Conservation (phyloP, 1,140 invertebrate species). For the Drosophila mauritiana region DNA sequence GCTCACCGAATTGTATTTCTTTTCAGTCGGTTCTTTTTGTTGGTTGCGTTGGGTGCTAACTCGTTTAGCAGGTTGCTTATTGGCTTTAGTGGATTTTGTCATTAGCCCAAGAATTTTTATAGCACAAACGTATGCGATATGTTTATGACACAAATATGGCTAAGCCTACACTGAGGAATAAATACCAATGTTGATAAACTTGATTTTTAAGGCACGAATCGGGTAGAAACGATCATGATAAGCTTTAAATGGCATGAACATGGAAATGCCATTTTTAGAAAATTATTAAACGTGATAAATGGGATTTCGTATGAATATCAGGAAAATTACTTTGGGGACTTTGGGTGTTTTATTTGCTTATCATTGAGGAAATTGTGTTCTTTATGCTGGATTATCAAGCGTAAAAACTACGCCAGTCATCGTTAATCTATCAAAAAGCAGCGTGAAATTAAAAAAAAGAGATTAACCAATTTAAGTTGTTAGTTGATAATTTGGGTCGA, state of each 20-base stretch:
- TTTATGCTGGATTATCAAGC: not conserved
- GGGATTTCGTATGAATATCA: not conserved
- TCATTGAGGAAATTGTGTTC: not conserved
- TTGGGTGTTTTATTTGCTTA: constrained; percentile 3
- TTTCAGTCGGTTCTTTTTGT: constrained; percentile 15
- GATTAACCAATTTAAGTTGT: not conserved
- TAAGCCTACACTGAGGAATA: constrained; percentile 24
- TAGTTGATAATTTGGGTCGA: constrained; percentile 15
- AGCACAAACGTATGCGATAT: constrained; percentile 53
- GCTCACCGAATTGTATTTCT: constrained; percentile 25
- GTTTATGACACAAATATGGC: constrained; percentile 57
- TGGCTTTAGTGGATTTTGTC: constrained; percentile 65
- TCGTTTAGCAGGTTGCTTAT: constrained; percentile 64
- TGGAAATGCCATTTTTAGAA: not conserved
- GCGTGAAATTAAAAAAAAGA: constrained; percentile 37
- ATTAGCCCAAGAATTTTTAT: constrained; percentile 71
- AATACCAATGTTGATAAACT: not conserved
- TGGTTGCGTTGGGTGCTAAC: constrained; percentile 28
- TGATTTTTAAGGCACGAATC: too few species aligned
- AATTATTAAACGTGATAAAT: not conserved
- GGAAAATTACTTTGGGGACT: not conserved
- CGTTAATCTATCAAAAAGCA: constrained; percentile 24
- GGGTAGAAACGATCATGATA: not conserved
- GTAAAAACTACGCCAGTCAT: constrained; percentile 17
- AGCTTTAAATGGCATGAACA: not conserved